phyloP scores from a whole-genome alignment of 2,113 vertebrate genomes.

The Corythaixoides concolor region DNA sequence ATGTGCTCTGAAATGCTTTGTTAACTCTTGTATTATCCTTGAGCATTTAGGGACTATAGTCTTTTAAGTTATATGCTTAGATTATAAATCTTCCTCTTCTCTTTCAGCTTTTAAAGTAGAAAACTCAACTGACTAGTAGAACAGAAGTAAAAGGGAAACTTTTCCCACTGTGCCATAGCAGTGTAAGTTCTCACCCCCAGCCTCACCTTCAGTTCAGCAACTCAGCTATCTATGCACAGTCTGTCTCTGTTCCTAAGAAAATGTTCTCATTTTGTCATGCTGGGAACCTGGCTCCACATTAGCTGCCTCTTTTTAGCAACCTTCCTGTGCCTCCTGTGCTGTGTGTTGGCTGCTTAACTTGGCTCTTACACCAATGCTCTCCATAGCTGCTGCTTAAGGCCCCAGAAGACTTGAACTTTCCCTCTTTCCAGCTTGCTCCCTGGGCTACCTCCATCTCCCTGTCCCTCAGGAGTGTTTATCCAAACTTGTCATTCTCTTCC shows the following conservation, averaged over 20 bases:
- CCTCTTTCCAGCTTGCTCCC: fast-evolving
- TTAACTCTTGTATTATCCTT: not conserved
- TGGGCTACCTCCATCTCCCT: not conserved
- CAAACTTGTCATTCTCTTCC: not conserved
- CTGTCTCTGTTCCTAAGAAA: not conserved
- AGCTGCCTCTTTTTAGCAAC: not conserved
- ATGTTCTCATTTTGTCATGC: not conserved
- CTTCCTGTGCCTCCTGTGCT: not conserved
- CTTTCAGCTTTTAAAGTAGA: not conserved
- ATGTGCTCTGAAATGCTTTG: not conserved
- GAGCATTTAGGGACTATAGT: not conserved
- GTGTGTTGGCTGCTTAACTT: not conserved
- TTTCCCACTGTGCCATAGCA: not conserved
- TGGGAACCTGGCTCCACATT: not conserved
- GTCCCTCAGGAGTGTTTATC: not conserved
- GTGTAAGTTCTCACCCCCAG: not conserved
- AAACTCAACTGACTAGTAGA: not conserved
- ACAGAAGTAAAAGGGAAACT: not conserved
- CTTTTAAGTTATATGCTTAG: not conserved
- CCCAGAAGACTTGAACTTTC: not conserved
- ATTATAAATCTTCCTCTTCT: not conserved
- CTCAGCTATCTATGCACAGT: not conserved
- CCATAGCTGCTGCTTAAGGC: not conserved
- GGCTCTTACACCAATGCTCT: not conserved
- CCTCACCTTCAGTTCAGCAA: not conserved